Base-by-base conservation (phyloP, 1,140 invertebrate genomes). In the Drosophila oshimai region DNA sequence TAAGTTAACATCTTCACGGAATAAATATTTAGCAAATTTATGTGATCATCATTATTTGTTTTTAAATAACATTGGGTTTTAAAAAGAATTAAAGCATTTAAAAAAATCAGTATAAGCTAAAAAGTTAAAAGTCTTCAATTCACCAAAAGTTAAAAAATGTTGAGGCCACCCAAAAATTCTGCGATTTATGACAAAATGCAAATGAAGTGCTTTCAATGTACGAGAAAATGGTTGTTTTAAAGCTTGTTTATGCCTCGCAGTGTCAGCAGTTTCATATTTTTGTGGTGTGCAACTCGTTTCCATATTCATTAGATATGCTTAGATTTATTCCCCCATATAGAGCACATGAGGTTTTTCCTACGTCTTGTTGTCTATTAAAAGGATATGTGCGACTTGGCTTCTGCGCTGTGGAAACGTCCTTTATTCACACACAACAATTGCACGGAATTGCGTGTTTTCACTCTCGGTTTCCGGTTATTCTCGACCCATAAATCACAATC, bases 401-500 rank as follows among this genome's bases (percentile, higher is more conserved):
- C 26, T 26, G 24, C 57, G 58, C 29, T 17, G 22, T 36, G 13
- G 3, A 3, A n/a, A 15, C 22, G 6, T 31, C 13, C 22, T 24
- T 60, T 60, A 29, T 61, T 29, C 36, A 39, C 24, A 51, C 33
- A 24, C 13, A 34, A 45, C 45, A 36, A 37, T 44, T 20, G 65
- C 41, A 3, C 0, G 54, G 58, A 45, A 62, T 39, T 45, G 31
- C 47, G 39, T 68, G 41, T 58, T 39, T 47, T 44, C 37, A 41
- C 26, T 51, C 54, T 69, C 41, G 12, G 31, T 41, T 87, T 77
- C 81, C 57, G 83, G 81, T 81, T 88, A 74, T 87, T 58, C 60
- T 54, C 15, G 60, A 41, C 50, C 51, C 81, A 88, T 87, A 87
- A 87, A 87, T 87, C 81, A 77, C 55, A 81, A 75, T 84, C 62